Percentiles rank a stretch among this genome's conserved stretches.
phyloP scores from a whole-genome alignment of 2,888 invertebrate genomes.

The Augochlorella aurata region DNA sequence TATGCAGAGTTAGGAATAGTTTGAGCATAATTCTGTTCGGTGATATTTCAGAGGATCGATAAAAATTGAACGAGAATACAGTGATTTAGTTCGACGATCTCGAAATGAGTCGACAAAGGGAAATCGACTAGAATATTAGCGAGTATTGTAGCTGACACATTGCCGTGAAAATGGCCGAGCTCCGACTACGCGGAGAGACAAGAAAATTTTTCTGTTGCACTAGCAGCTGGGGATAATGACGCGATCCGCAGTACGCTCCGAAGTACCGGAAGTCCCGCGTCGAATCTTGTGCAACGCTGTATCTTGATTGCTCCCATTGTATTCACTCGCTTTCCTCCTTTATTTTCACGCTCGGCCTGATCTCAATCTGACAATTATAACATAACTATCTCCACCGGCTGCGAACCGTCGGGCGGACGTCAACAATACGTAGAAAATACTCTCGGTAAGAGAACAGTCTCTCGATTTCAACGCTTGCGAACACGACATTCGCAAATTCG shows the following conservation, averaged over 20 bases:
- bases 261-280: not conserved
- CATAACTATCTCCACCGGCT: not conserved
- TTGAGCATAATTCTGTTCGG: too few species aligned
- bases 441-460: not conserved
- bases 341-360: conserved; percentile 2
- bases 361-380: not conserved
- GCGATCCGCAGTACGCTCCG: not conserved
- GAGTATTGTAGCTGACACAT: too few species aligned
- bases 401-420: not conserved
- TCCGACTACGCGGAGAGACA: too few species aligned
- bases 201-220: not conserved
- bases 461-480: not conserved
- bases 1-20: too few species aligned
- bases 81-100: too few species aligned
- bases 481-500: not conserved
- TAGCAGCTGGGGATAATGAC: not conserved
- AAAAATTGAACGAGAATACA: too few species aligned
- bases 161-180: too few species aligned
- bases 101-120: too few species aligned
- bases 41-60: too few species aligned
- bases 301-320: conserved; percentile 6
- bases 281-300: not conserved
- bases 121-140: too few species aligned
- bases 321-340: not conserved
- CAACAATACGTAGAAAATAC: not conserved